These are phyloP conservation scores for Toxotes jaculatrix DNA, from an alignment of 2,113 vertebrate species.

Conservation along the genomic window DNA sequence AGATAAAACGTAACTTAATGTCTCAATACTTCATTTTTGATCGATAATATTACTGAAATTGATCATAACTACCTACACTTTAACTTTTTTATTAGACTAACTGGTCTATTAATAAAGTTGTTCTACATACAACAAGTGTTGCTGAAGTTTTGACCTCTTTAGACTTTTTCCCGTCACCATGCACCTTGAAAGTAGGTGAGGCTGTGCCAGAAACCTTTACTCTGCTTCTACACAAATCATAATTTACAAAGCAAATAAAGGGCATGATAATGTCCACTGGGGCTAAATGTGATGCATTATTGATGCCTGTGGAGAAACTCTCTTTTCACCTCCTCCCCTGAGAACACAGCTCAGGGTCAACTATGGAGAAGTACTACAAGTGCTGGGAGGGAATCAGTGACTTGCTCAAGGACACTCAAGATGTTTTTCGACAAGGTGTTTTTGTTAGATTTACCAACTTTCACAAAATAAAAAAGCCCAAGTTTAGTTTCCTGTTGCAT, in stretches of 20 bases:
- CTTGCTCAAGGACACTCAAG: background rate
- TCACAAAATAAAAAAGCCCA: background rate
- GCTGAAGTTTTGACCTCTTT: no score
- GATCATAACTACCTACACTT: background rate
- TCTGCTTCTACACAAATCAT: conserved; percentile 4
- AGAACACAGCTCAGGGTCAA: background rate
- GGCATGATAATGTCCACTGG: conserved; percentile 29
- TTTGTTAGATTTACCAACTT: background rate
- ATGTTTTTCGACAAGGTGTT: background rate
- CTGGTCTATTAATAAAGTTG: no score
- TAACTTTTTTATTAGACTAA: no score
- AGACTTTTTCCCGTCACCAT: no score
- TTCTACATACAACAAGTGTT: no score
- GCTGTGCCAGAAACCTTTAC: no score
- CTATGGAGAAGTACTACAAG: background rate
- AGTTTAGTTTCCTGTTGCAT: no score
- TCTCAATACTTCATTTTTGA: conserved; percentile 3
- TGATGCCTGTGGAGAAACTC: conserved; percentile 41
- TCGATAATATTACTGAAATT: background rate
- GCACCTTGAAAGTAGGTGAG: no score
- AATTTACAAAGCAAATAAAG: conserved; percentile 42
- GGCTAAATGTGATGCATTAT: conserved; percentile 33
- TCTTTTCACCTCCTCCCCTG: conserved; percentile 24
- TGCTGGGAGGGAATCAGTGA: background rate
- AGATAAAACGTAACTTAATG: background rate